Conservation (phyloP, 2,888 invertebrate genomes). For the Julus scanicus region DNA sequence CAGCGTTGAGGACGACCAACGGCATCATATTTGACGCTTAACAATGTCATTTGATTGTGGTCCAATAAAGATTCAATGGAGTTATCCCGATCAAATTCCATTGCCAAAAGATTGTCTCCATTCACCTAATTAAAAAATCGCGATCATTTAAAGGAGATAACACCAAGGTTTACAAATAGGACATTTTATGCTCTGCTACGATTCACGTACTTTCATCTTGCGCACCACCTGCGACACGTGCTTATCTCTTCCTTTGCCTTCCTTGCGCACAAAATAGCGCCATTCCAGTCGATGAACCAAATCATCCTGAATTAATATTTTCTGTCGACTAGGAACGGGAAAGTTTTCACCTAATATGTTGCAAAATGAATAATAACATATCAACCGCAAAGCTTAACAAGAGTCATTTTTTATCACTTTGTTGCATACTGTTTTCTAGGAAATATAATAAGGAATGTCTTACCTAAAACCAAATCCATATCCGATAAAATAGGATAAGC, state of each 20-base stretch:
- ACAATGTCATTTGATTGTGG: slow-evolving; percentile 64
- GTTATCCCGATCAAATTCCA: slow-evolving; percentile 77
- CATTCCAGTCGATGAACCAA: slow-evolving; percentile 94
- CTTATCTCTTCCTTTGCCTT: slow-evolving; percentile 70
- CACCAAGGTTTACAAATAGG: neutral
- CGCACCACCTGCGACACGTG: slow-evolving; percentile 58
- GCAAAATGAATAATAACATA: neutral
- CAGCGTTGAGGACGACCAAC: slow-evolving; percentile 64
- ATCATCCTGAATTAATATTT: slow-evolving; percentile 89
- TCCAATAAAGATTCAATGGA: slow-evolving; percentile 65
- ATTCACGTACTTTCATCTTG: slow-evolving; percentile 57
- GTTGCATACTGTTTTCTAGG: neutral
- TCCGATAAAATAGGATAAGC: slow-evolving; percentile 91
- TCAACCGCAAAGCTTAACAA: too few species aligned
- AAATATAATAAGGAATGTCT: neutral
- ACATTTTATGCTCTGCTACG: neutral
- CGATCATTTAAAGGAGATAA: neutral
- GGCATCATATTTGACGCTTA: slow-evolving; percentile 66
- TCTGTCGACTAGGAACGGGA: slow-evolving; percentile 89
- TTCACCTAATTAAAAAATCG: slow-evolving; percentile 74
- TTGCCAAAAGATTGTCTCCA: slow-evolving; percentile 87
- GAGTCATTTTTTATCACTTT: neutral
- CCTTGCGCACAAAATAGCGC: slow-evolving; percentile 88
- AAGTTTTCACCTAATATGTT: slow-evolving; percentile 77
- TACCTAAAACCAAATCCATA: slow-evolving; percentile 81